Conservation (phyloP, 1,140 invertebrate species). For the Xylocopa sonorina region DNA sequence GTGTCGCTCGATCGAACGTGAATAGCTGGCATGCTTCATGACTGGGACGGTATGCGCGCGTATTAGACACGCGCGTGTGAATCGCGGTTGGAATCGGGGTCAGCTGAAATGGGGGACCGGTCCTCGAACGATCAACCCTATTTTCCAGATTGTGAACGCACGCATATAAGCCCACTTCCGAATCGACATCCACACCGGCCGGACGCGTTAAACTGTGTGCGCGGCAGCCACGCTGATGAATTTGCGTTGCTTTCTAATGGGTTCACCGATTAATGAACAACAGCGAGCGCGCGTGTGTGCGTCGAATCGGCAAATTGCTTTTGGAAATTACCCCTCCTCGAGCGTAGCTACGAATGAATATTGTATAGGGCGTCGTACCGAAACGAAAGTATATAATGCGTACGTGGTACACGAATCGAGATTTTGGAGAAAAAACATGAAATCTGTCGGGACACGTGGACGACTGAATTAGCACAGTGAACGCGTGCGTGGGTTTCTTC, state of each 20-base stretch:
- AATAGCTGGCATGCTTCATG: conserved; percentile 45
- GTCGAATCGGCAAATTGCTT: conserved; percentile 12
- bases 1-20: conserved; percentile 29
- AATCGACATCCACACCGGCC: not conserved
- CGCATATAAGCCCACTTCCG: not conserved
- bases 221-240: not conserved
- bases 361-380: not conserved
- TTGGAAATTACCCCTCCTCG: not conserved
- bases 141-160: conserved; percentile 44
- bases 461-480: not conserved
- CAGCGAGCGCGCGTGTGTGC: not conserved
- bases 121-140: conserved; percentile 42
- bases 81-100: conserved; percentile 43
- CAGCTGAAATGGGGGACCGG: conserved; percentile 29
- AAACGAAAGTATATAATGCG: not conserved
- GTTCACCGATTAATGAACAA: conserved; percentile 22
- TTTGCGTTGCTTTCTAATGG: conserved; percentile 13
- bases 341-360: not conserved
- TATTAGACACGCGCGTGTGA: conserved; percentile 1
- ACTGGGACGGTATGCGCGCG: conserved; percentile 35
- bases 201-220: not conserved
- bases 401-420: too few species aligned
- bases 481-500: not conserved
- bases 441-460: not conserved
- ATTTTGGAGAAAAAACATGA: too few species aligned